phyloP scores from a whole-genome alignment of 1,140 invertebrate species.

The Probaryconus sp. region DNA sequence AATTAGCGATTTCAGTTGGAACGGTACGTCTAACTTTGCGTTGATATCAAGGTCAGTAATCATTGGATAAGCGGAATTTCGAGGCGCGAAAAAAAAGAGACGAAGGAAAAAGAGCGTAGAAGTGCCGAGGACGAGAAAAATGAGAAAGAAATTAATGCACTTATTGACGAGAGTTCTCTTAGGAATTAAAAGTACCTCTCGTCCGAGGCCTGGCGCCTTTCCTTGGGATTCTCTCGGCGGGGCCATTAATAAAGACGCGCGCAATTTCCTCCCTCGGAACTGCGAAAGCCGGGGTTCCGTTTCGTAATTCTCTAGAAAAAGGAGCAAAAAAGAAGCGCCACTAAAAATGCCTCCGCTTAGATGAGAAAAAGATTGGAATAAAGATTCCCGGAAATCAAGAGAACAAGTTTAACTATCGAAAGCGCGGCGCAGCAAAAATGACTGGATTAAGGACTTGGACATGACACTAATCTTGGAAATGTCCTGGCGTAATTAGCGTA shows the following conservation, averaged over 20 bases:
- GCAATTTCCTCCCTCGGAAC: slow-evolving; percentile 59
- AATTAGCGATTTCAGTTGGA: too few species aligned
- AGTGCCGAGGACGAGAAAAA: slow-evolving; percentile 31
- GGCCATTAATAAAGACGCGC: slow-evolving; percentile 64
- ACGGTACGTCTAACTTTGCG: too few species aligned
- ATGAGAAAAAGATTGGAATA: slow-evolving; percentile 61
- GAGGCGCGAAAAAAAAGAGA: slow-evolving; percentile 58
- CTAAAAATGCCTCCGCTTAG: slow-evolving; percentile 50
- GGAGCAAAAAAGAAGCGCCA: slow-evolving; percentile 22
- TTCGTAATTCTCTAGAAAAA: slow-evolving; percentile 51
- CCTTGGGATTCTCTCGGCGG: slow-evolving; percentile 55
- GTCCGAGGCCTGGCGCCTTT: slow-evolving; percentile 59
- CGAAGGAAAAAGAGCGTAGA: slow-evolving; percentile 21
- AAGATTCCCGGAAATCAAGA: slow-evolving; percentile 56
- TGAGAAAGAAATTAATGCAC: slow-evolving; percentile 68
- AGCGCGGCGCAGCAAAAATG: slow-evolving; percentile 48
- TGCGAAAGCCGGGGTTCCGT: slow-evolving; percentile 54
- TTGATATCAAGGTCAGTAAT: slow-evolving; percentile 55
- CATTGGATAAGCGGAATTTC: slow-evolving; percentile 49
- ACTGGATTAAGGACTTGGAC: slow-evolving; percentile 52
- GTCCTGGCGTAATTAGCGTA: slow-evolving; percentile 57
- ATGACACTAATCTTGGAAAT: slow-evolving; percentile 60
- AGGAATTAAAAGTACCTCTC: slow-evolving; percentile 70
- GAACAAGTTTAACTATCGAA: slow-evolving; percentile 49
- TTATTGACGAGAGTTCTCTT: slow-evolving; percentile 66